Conservation (phyloP, 2,113 vertebrate genomes). For the Hydrolagus affinis region DNA sequence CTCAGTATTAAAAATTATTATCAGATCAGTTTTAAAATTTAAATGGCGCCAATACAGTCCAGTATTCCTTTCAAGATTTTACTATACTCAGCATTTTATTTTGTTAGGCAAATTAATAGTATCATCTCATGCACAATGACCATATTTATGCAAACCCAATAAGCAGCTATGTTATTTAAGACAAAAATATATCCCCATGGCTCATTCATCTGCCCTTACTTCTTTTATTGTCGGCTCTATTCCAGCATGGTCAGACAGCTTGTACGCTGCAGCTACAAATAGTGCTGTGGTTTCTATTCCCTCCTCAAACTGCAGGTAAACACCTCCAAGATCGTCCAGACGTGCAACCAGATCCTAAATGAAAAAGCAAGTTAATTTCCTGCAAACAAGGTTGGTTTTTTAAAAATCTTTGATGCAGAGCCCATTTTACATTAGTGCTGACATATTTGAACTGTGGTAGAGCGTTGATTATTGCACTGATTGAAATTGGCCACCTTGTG, state of each 20-base stretch:
- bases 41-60: too few relatives aligned
- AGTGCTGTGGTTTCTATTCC: constrained; percentile 86
- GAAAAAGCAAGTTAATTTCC: constrained; percentile 1
- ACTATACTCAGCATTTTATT: too few relatives aligned
- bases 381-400: background rate
- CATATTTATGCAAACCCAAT: background rate
- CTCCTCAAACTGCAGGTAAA: constrained; percentile 96
- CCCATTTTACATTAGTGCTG: background rate
- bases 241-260: constrained; percentile 83
- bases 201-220: constrained; percentile 48
- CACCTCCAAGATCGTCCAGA: constrained; percentile 87
- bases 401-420: background rate
- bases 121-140: background rate
- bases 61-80: too few relatives aligned
- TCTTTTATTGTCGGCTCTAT: constrained; percentile 87
- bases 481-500: too few relatives aligned
- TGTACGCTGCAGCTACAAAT: constrained; percentile 86
- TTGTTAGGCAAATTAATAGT: background rate
- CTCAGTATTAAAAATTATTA: too few relatives aligned
- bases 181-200: too few relatives aligned
- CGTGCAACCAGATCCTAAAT: constrained; percentile 85
- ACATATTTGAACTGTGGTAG: background rate
- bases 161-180: background rate
- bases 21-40: too few relatives aligned
- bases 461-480: too few relatives aligned